Percentiles rank a stretch among this genome's conserved stretches.
Evolutionary conservation across 64 coral and sea anemone species (phyloP).

Genomic region (Actinia equina): DNA sequence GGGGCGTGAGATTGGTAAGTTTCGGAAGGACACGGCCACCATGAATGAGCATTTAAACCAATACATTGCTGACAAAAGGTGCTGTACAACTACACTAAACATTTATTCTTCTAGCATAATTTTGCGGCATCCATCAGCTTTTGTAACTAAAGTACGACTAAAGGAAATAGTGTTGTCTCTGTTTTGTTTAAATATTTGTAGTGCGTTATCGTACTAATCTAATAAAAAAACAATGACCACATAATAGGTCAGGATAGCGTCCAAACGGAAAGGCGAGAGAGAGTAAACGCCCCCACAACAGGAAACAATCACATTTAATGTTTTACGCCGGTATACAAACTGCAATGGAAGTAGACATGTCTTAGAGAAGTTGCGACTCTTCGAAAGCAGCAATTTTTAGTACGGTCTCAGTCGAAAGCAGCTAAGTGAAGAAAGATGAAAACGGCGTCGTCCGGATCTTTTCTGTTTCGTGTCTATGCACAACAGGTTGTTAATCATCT

Average conservation of each 20-base stretch:
- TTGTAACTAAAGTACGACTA: neutral
- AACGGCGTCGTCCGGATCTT: no score
- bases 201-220: conserved; percentile 42
- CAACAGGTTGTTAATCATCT: no score
- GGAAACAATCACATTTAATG: conserved; percentile 30
- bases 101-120: neutral
- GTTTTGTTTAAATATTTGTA: conserved; percentile 60
- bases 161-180: conserved; percentile 16
- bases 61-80: neutral
- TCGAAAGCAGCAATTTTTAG: no score
- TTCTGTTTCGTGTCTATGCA: no score
- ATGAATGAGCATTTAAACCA: conserved; percentile 8
- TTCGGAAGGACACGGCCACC: conserved; percentile 19
- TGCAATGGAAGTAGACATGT: no score
- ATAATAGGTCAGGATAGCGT: neutral
- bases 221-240: conserved; percentile 54
- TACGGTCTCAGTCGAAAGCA: no score
- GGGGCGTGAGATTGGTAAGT: conserved; percentile 51
- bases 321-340: neutral
- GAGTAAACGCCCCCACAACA: conserved; percentile 34
- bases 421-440: no score
- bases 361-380: no score
- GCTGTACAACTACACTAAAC: neutral
- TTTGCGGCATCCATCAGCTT: conserved; percentile 3
- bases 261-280: conserved; percentile 24